Evolutionary conservation across 1,140 invertebrate genomes (phyloP).

Genomic region (Brachionus asplanchnoidis): DNA sequence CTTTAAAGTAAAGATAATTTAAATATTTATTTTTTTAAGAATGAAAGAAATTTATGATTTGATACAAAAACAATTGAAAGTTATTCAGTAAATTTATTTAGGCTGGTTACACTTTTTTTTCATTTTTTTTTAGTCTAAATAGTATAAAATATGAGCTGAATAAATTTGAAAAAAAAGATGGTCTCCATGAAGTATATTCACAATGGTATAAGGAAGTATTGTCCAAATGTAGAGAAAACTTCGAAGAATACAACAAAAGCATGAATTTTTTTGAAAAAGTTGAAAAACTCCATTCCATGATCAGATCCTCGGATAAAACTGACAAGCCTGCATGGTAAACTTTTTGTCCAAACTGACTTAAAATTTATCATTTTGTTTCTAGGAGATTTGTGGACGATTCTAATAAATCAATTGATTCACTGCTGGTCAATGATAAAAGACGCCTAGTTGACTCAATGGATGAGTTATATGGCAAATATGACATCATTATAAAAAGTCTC

Average conservation of each 20-base stretch:
- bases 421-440: background rate
- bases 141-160: background rate
- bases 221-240: background rate
- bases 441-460: background rate
- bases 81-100: background rate
- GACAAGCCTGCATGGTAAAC: background rate
- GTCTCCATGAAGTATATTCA: background rate
- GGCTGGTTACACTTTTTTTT: background rate
- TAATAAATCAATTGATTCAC: conserved; percentile 13
- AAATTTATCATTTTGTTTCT: background rate
- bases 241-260: conserved; percentile 8
- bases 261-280: conserved; percentile 22
- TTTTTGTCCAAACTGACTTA: background rate
- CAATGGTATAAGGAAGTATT: conserved; percentile 14
- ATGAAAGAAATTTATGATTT: conserved; percentile 7
- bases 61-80: conserved; percentile 18
- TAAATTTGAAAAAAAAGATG: conserved; percentile 30
- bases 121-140: background rate
- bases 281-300: background rate
- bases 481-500: background rate
- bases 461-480: background rate
- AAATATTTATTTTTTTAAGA: background rate
- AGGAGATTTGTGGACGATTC: conserved; percentile 7
- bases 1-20: background rate
- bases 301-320: background rate